Base-by-base conservation (phyloP, 2,113 vertebrate genomes). In the Sprattus sprattus region DNA sequence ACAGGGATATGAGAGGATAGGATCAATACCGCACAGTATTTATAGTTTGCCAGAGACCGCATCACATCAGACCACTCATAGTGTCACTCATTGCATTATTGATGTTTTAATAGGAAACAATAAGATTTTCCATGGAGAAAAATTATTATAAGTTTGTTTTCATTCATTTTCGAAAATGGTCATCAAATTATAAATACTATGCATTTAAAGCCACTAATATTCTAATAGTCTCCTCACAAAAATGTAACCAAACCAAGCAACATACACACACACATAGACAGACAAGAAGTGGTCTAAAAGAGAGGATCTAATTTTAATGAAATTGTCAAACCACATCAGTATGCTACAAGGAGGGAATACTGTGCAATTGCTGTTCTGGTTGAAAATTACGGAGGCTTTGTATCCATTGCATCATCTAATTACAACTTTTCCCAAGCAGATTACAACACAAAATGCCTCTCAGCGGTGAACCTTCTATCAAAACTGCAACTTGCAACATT, bases 381-480 rank as follows among this genome's bases (percentile, higher is more conserved):
- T 39, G 71, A 75, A 28, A 75, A 75, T 75, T 75, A 75, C 71
- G 16, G 13, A 39, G 32, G 50, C 86, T 85, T 50, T 86, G 45
- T 78, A 86, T 82, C 64, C 18, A 85, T 85, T 88, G 85, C 83
- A 85, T 84, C 87, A 87, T 84, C 80, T 87, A 89, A 84, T 86
- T 86, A 86, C 85, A 87, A 85, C 87, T 83, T 83, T 85, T 50
- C 85, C 67, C 85, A 89, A 84, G 81, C 67, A 87, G 83, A 89
- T 88, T 88, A 88, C 80, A 85, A 78, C 71, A 78, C 54, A 78
- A 15, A 39, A 32, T 5, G 2, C 11, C 6, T 78, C 32, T 78
- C 32, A 78, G 15, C 4, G 0, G 71, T 13, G 11, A 78, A 39
- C 71, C 71, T 11, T 16, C 67, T 18, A 32, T 78, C 28, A 78